Conservation (phyloP, 2,888 invertebrate genomes). For the Drosophila macrospina region DNA sequence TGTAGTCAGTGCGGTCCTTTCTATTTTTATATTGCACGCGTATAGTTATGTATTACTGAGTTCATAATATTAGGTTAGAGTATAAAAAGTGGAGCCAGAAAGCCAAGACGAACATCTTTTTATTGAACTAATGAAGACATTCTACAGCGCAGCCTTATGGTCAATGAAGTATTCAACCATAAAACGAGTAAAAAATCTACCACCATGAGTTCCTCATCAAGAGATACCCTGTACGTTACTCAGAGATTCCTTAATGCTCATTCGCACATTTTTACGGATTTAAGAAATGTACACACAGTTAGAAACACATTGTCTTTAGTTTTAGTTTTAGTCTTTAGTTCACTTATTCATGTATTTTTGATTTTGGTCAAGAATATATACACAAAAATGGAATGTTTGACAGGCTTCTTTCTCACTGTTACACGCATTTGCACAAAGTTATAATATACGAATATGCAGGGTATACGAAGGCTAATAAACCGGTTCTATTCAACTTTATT, state of each 20-base stretch:
- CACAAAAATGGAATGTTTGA: neutral
- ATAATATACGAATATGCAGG: neutral
- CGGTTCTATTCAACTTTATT: slow-evolving; percentile 39
- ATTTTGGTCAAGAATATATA: neutral
- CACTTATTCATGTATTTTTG: neutral
- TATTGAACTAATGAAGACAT: slow-evolving; percentile 58
- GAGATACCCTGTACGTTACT: neutral
- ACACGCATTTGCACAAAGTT: neutral
- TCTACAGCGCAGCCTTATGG: slow-evolving; percentile 47
- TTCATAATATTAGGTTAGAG: slow-evolving; percentile 15
- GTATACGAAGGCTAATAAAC: slow-evolving; percentile 18
- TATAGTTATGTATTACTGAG: too few species aligned
- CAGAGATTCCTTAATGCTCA: too few species aligned
- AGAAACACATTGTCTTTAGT: too few species aligned
- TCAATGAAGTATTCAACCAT: slow-evolving; percentile 41
- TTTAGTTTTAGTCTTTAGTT: too few species aligned
- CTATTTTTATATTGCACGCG: too few species aligned
- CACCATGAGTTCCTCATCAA: neutral
- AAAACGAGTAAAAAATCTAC: neutral
- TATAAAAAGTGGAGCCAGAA: slow-evolving; percentile 18
- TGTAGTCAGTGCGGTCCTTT: too few species aligned
- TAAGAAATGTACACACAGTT: neutral
- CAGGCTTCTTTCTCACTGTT: neutral
- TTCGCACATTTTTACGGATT: neutral
- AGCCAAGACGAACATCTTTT: slow-evolving; percentile 23